Evolutionary conservation across 1,140 invertebrate species (phyloP).

Genomic region (Penaeus vannamei): DNA sequence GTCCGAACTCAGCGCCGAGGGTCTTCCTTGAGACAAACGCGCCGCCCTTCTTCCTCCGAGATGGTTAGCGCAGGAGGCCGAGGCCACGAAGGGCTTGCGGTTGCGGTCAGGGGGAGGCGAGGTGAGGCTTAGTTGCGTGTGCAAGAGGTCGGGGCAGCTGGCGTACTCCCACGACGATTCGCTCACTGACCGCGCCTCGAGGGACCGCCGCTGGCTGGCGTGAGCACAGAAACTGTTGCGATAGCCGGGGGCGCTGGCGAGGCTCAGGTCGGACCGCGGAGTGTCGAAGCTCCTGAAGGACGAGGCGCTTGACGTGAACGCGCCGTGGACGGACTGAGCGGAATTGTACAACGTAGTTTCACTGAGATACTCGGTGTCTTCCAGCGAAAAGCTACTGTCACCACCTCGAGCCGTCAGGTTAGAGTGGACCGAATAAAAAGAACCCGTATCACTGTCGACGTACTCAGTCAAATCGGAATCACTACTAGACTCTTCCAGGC

Average conservation of each 20-base stretch:
- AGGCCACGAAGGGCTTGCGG: not conserved
- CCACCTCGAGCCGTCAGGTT: not conserved
- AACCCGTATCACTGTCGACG: constrained; percentile 51
- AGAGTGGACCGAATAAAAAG: constrained; percentile 55
- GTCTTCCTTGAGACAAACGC: too few relatives aligned
- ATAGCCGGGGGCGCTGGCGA: not conserved
- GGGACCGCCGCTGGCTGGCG: not conserved
- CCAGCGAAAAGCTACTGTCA: constrained; percentile 20
- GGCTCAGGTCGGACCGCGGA: not conserved
- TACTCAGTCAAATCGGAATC: constrained; percentile 23
- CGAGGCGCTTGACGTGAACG: not conserved
- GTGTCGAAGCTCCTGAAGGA: not conserved
- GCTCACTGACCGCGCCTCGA: not conserved
- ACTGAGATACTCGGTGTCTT: constrained; percentile 29
- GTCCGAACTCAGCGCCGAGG: too few relatives aligned
- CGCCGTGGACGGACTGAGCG: constrained; percentile 36
- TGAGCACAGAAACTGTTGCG: not conserved
- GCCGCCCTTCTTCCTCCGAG: not conserved
- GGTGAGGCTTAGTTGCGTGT: not conserved
- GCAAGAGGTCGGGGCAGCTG: constrained; percentile 50
- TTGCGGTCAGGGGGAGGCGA: not conserved
- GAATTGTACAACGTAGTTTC: constrained; percentile 51
- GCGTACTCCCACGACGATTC: constrained; percentile 24
- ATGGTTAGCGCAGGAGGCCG: not conserved
- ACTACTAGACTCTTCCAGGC: constrained; percentile 25